Evolutionary conservation across 2,113 vertebrate species (phyloP).

Genomic region (Spea multiplicata): DNA sequence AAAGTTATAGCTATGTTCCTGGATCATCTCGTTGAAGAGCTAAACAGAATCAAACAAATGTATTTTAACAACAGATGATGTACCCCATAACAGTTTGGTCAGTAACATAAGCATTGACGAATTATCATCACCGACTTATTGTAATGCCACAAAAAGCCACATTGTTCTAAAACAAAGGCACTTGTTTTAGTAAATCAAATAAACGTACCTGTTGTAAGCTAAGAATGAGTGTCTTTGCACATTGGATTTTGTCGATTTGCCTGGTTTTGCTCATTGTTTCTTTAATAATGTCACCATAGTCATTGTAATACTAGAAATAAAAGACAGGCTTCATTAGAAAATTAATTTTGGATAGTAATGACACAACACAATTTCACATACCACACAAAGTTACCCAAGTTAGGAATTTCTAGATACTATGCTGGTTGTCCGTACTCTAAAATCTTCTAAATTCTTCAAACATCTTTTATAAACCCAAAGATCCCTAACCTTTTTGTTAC

Average conservation of each 20-base stretch:
- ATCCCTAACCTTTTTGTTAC: too few species aligned
- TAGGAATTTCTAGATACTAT: too few species aligned
- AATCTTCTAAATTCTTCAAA: too few species aligned
- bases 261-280: conserved; percentile 98
- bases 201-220: conserved; percentile 93
- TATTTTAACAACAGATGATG: not conserved
- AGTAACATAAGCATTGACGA: too few species aligned
- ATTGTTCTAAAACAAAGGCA: too few species aligned
- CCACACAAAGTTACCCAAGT: too few species aligned
- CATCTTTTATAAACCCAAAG: too few species aligned
- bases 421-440: too few species aligned
- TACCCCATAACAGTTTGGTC: not conserved
- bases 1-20: conserved; percentile 91
- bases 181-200: not conserved
- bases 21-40: conserved; percentile 98
- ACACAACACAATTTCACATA: too few species aligned
- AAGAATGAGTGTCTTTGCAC: conserved; percentile 97
- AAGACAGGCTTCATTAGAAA: not conserved
- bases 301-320: conserved; percentile 90
- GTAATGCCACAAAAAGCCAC: too few species aligned
- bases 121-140: too few species aligned
- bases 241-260: conserved; percentile 98
- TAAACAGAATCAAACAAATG: conserved; percentile 51
- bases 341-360: too few species aligned
- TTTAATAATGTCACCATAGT: conserved; percentile 98